These are phyloP conservation scores for Tyto alba DNA, from an alignment of 2,113 vertebrate genomes.

Conservation along the genomic window DNA sequence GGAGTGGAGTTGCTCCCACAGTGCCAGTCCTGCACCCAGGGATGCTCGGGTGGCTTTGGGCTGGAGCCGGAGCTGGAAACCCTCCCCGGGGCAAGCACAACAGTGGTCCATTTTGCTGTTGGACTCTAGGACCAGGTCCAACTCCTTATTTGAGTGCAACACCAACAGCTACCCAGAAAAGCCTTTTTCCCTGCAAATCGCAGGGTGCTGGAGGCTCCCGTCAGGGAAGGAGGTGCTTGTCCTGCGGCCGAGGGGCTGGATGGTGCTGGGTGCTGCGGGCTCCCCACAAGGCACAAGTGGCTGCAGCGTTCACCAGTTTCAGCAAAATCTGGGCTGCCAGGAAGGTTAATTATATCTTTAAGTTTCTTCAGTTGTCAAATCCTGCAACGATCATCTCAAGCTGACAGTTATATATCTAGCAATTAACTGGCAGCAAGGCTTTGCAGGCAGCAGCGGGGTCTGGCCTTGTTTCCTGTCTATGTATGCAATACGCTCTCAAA, in stretches of 20 bases:
- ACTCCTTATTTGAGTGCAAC: not conserved
- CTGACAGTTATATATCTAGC: not conserved
- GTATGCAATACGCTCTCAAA: not conserved
- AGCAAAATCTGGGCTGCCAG: not conserved
- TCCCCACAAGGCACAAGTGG: not conserved
- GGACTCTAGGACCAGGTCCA: not conserved
- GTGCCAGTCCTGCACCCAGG: not conserved
- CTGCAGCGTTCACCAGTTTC: not conserved
- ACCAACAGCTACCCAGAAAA: not conserved
- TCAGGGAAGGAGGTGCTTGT: fast-evolving
- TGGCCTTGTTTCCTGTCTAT: not conserved
- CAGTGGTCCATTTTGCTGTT: not conserved
- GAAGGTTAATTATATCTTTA: conserved; percentile 29
- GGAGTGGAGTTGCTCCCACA: not conserved
- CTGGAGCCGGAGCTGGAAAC: not conserved
- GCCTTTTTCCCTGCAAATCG: fast-evolving
- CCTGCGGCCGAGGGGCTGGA: not conserved
- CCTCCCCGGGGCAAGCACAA: not conserved
- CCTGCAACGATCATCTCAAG: not conserved
- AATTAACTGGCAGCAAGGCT: conserved; percentile 1
- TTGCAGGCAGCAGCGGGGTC: not conserved
- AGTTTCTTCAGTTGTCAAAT: conserved; percentile 6
- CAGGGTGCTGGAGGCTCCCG: not conserved
- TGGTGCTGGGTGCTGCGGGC: not conserved
- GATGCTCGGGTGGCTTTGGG: fast-evolving